Base-by-base conservation (phyloP, 2,888 invertebrate genomes). In the Phalera bucephala region DNA sequence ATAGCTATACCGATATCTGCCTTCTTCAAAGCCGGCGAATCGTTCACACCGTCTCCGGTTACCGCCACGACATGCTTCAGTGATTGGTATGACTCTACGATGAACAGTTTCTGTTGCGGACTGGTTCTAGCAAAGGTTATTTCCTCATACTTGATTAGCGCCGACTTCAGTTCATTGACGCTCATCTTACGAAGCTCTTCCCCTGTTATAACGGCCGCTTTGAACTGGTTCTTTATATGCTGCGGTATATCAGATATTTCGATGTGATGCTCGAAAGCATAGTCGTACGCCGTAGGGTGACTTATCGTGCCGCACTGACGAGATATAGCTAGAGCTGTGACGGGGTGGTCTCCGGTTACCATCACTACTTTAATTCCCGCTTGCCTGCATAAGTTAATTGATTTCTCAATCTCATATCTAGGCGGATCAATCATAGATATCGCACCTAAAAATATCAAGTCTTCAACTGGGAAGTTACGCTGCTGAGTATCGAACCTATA, bases 31-130 rank as follows among this genome's bases (percentile, higher is more conserved):
- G 96, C 96, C 3, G 96, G 96, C 0, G 96, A 95, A 74, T 96
- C 96, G 60, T 96, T 96, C 0, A 97, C 96, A 23, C 96, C 97
- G 65, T 97, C 96, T 6, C 97, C 97, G 14, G 96, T 96, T 0
- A 96, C 96, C 7, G 96, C 95, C 26, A 96, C 96, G 42, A 96
- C 94, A 57, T 94, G 92, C 9, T 94, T 94, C 23, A 94, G 82
- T 35, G 94, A 80, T 72, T 97, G 96, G 65, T 94, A 95, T 21
- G 94, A 94, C 80, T 97, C 96, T 1, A 94, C 94, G 31, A 94
- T 93, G 25, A 91, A 78, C 27, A 93, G 61, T 54, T 94, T 94
- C 59, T 94, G 94, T 40, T 93, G 93, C 0, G 94, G 93, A 45
- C 92, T 93, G 0, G 93, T 93, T 38, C 94, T 83, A 0, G 95